Evolutionary conservation across 2,888 invertebrate species (phyloP).

Genomic region (Dryobota labecula): DNA sequence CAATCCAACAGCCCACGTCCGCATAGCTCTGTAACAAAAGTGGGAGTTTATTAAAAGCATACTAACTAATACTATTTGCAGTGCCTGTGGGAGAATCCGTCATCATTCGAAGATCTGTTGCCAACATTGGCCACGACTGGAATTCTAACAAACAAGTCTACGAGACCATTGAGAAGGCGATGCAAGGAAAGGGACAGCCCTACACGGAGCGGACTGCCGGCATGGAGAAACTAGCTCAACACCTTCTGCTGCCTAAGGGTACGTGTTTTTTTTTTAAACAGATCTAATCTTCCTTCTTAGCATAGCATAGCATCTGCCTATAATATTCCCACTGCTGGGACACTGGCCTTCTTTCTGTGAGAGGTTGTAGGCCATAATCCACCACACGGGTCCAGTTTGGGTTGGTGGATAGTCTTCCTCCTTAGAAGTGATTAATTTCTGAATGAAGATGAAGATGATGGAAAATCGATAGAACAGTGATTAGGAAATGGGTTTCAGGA

Average conservation of each 20-base stretch:
- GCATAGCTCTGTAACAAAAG: neutral
- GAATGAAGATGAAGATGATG: neutral
- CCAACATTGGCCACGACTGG: slow-evolving; percentile 91
- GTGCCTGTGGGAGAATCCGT: slow-evolving; percentile 86
- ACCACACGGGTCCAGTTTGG: too few species aligned
- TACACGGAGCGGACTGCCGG: slow-evolving; percentile 85
- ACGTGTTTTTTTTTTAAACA: slow-evolving; percentile 15
- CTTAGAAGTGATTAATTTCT: neutral
- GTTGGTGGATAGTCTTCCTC: neutral
- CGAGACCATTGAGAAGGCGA: slow-evolving; percentile 85
- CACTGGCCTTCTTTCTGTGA: too few species aligned
- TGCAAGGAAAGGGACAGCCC: slow-evolving; percentile 85
- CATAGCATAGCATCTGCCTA: too few species aligned
- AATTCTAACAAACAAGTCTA: slow-evolving; percentile 82
- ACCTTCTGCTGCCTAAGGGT: slow-evolving; percentile 92
- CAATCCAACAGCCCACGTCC: neutral
- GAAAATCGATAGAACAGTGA: neutral
- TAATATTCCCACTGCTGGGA: too few species aligned
- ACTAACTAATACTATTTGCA: slow-evolving; percentile 59
- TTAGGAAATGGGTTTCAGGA: neutral
- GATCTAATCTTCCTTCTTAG: too few species aligned
- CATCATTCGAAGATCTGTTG: slow-evolving; percentile 90
- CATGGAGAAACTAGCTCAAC: slow-evolving; percentile 91
- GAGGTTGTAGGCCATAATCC: too few species aligned
- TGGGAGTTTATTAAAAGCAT: neutral